Conservation (phyloP, 1,140 invertebrate genomes). For the Hestina assimilis region DNA sequence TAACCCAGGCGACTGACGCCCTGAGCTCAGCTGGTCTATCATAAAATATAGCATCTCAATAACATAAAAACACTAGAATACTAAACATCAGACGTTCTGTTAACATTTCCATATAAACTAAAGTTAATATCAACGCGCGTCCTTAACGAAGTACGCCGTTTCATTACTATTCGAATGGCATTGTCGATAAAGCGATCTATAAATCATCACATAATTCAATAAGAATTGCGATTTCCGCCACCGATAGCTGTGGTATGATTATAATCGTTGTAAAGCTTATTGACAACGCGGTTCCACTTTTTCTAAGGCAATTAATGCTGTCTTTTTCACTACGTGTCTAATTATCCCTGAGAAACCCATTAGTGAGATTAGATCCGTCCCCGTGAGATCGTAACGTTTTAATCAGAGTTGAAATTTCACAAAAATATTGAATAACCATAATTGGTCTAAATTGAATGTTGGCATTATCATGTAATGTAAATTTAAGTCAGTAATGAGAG, state of each 20-base stretch:
- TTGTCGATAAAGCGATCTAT: slow-evolving; percentile 5
- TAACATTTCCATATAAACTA: not conserved
- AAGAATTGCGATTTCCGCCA: slow-evolving; percentile 19
- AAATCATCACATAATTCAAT: slow-evolving; percentile 19
- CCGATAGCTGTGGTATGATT: slow-evolving; percentile 12
- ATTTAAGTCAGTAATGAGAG: slow-evolving; percentile 52
- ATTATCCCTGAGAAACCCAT: slow-evolving; percentile 63
- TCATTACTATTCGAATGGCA: slow-evolving; percentile 10
- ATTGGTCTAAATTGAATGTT: slow-evolving; percentile 45
- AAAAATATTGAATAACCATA: slow-evolving; percentile 68
- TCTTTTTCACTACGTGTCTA: slow-evolving; percentile 52
- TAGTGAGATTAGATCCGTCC: slow-evolving; percentile 40
- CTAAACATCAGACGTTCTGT: not conserved
- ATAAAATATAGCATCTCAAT: too few relatives aligned
- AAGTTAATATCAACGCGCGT: not conserved
- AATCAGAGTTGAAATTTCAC: slow-evolving; percentile 51
- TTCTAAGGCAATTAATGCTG: slow-evolving; percentile 49
- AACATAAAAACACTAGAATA: not conserved
- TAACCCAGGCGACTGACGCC: too few relatives aligned
- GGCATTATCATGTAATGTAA: slow-evolving; percentile 49
- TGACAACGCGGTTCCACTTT: slow-evolving; percentile 38
- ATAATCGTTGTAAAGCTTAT: slow-evolving; percentile 19
- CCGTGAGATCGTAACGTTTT: slow-evolving; percentile 50
- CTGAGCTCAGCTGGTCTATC: too few relatives aligned
- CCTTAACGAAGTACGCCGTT: not conserved